Percentiles rank a stretch among this genome's conserved stretches.
Evolutionary conservation across 2,113 vertebrate genomes (phyloP).

Genomic region (Fregetta grallaria): DNA sequence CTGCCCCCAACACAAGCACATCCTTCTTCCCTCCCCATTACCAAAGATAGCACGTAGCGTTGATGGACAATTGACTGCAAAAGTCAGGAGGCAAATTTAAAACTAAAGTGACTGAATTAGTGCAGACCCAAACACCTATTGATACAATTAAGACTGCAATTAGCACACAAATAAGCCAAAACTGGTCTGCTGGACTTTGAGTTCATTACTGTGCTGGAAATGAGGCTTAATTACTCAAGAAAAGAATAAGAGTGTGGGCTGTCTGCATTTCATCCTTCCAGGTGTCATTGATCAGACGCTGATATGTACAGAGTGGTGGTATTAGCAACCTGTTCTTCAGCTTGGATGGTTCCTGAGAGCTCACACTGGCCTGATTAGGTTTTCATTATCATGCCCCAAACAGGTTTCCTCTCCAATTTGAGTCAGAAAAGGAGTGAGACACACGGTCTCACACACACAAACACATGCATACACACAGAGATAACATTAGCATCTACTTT

Average conservation of each 20-base stretch:
- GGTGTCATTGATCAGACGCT: background rate
- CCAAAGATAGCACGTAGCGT: accelerated
- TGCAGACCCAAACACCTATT: background rate
- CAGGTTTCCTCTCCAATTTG: background rate
- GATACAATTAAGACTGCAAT: background rate
- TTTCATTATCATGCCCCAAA: background rate
- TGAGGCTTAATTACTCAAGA: background rate
- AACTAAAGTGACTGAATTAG: background rate
- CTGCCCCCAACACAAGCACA: background rate
- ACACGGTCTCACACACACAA: accelerated
- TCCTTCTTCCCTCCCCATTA: accelerated
- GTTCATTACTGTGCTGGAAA: background rate
- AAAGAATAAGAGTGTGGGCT: background rate
- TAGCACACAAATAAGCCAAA: background rate
- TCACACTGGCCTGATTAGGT: background rate
- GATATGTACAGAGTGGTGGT: background rate
- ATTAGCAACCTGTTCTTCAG: background rate
- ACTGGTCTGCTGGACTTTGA: background rate
- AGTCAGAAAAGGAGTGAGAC: background rate
- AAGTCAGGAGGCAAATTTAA: background rate
- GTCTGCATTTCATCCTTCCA: background rate
- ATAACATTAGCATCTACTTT: background rate
- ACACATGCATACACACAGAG: background rate
- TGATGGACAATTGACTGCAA: background rate
- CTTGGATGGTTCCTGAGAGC: background rate